phyloP scores from a whole-genome alignment of 2,113 vertebrate genomes.

The Leptosomus discolor region DNA sequence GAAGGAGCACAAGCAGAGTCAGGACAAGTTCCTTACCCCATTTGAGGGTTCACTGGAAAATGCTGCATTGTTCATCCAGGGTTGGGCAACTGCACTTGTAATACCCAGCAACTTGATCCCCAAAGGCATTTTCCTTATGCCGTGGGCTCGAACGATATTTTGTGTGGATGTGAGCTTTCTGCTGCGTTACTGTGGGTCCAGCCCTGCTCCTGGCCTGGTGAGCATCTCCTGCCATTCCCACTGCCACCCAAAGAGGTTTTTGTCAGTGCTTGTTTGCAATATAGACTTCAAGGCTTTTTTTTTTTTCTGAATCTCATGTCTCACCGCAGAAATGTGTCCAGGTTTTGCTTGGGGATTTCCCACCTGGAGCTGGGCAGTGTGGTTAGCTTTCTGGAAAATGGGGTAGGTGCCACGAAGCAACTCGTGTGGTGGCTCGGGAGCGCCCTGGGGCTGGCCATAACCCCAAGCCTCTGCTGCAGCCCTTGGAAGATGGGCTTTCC shows the following conservation, averaged over 20 bases:
- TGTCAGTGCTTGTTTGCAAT: fast-evolving
- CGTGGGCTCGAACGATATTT: fast-evolving
- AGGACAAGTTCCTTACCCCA: fast-evolving
- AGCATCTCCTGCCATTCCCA: neutral
- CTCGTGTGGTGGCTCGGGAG: fast-evolving
- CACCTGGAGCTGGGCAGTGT: fast-evolving
- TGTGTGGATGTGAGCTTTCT: neutral
- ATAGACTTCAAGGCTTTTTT: neutral
- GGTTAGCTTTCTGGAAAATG: neutral
- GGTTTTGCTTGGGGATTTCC: neutral
- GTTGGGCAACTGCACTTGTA: fast-evolving
- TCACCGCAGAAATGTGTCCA: fast-evolving
- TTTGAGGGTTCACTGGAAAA: neutral
- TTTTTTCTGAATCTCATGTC: fast-evolving
- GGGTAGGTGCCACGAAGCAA: no score
- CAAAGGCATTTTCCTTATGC: fast-evolving
- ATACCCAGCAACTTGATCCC: neutral
- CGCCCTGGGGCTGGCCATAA: neutral
- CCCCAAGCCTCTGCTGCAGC: neutral
- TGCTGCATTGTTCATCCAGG: fast-evolving
- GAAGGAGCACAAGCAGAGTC: neutral
- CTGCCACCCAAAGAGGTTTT: neutral
- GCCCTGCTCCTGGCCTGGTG: neutral
- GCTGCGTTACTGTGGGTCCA: fast-evolving
- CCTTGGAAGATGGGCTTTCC: neutral